phyloP scores from a whole-genome alignment of 2,113 vertebrate genomes.

The Meleagris gallopavo region DNA sequence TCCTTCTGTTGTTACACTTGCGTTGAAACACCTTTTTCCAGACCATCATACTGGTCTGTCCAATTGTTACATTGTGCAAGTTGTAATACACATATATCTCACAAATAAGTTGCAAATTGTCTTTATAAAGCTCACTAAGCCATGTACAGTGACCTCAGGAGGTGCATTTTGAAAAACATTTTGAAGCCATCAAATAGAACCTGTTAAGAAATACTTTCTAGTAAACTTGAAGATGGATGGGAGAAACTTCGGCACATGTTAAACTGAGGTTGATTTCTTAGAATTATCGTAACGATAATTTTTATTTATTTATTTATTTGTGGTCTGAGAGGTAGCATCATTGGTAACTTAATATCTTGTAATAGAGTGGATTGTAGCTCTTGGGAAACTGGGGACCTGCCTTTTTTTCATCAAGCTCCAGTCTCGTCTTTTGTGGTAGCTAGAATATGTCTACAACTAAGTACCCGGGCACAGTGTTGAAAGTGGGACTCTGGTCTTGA shows the following conservation, averaged over 20 bases:
- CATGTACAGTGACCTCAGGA: neutral
- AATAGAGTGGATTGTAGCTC: neutral
- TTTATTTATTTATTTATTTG: constrained; percentile 1
- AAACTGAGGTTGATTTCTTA: neutral
- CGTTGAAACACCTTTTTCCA: too few species aligned
- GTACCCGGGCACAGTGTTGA: neutral
- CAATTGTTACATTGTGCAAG: neutral
- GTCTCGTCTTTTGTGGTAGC: neutral
- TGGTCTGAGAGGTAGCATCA: neutral
- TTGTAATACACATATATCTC: constrained; percentile 10
- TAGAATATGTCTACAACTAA: neutral
- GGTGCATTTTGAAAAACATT: neutral
- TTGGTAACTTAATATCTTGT: neutral
- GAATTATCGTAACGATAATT: neutral
- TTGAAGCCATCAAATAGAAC: constrained; percentile 5
- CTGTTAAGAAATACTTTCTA: constrained; percentile 15
- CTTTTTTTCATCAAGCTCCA: neutral
- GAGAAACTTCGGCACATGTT: neutral
- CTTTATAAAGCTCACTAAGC: constrained; percentile 53
- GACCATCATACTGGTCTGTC: too few species aligned
- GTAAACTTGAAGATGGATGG: neutral
- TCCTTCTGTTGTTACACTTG: too few species aligned
- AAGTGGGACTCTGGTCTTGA: neutral
- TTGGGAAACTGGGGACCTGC: neutral
- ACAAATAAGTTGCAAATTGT: constrained; percentile 40